Evolutionary conservation across 2,888 invertebrate genomes (phyloP).

Genomic region (Saturnia japonica): DNA sequence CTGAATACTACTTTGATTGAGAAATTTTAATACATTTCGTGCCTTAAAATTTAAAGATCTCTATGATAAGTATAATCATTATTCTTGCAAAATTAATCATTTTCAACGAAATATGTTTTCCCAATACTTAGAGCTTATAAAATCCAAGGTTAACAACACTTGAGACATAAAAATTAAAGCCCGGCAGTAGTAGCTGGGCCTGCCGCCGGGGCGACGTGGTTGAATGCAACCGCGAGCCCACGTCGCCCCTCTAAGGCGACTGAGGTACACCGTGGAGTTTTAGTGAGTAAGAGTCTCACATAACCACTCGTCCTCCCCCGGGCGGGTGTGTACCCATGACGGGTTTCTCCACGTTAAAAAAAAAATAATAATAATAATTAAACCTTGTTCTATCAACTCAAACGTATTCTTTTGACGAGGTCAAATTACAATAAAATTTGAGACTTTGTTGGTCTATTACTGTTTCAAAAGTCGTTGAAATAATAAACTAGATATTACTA

Average conservation of each 20-base stretch:
- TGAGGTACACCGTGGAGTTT: no score
- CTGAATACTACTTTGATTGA: no score
- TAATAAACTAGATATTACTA: background rate
- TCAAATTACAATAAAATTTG: background rate
- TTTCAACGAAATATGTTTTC: background rate
- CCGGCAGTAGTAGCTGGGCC: no score
- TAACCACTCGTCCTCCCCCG: no score
- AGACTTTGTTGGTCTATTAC: background rate
- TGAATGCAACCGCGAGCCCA: no score
- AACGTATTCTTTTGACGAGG: background rate
- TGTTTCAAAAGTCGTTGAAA: background rate
- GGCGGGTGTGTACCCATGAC: no score
- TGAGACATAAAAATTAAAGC: conserved; percentile 1
- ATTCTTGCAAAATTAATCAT: no score
- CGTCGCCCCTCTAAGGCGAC: no score
- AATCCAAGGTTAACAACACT: background rate
- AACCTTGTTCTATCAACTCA: background rate
- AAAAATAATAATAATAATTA: no score
- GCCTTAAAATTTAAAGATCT: background rate
- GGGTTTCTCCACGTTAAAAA: no score
- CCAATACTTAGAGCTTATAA: background rate
- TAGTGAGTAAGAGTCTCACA: no score
- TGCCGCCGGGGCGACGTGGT: no score
- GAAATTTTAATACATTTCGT: background rate
- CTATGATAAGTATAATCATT: background rate